Evolutionary conservation across 2,113 vertebrate genomes (phyloP), one percentile per base, ranked within the genome.

Genomic region (Bubo blakistoni): DNA sequence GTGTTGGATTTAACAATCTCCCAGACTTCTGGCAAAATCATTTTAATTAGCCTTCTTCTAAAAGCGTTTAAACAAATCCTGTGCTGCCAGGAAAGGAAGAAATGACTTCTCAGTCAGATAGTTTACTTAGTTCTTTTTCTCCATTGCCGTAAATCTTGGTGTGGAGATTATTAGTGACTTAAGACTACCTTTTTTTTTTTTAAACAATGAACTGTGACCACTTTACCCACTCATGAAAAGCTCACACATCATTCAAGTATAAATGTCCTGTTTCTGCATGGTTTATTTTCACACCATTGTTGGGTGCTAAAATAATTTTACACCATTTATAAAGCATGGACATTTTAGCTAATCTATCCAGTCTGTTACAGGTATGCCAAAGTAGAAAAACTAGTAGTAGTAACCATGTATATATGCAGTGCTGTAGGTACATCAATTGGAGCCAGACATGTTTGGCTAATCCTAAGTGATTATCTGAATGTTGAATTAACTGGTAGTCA

Each of bases 1-100:
- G 86, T 81, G 91, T 73, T 93, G 93, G 88, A 96, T 71, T 85
- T 94, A 82, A 94, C 78, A 72, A 96, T 97, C 96, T 97, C 97
- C 89, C 82, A 92, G 96, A 95, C 92, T 98, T 97, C 94, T 97
- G 95, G 96, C 84, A 97, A 98, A 98, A 98, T 97, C 97, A 96
- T 97, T 98, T 98, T 98, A 98, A 98, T 98, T 98, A 97, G 95
- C 95, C 95, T 93, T 96, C 96, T 96, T 80, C 96, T 94, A 97
- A 95, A 95, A 96, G 96, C 4, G 5, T 98, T 98, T 98, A 98
- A 98, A 98, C 87, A 97, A 97, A 97, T 94, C 93, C 94, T 96
- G 26, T 67, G 70, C 95, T 97, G 92, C 89, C 96, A 97, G 92
- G 87, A 96, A 97, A 96, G 97, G 97, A 96, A 98, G 97, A 96